These are phyloP conservation scores for Anguilla pacifica DNA, from an alignment of 2,797 vertebrate genomes.

Conservation along the genomic window DNA sequence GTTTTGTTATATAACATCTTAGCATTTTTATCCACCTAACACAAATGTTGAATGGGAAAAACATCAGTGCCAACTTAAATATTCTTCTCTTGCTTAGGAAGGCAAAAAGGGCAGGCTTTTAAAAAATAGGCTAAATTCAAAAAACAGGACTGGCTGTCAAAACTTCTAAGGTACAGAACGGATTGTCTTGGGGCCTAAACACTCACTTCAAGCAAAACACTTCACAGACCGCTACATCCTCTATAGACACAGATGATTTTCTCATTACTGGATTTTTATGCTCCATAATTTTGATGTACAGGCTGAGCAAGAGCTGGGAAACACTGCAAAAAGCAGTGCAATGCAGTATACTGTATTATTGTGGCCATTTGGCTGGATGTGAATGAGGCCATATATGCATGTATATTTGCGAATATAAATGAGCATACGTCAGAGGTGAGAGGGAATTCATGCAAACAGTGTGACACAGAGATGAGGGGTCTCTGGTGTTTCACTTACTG, in stretches of 20 bases:
- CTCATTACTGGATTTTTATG: neutral
- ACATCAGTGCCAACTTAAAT: slow-evolving; percentile 22
- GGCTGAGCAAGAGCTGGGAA: neutral
- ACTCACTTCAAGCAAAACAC: slow-evolving; percentile 1
- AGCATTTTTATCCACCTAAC: neutral
- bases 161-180: neutral
- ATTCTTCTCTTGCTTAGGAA: neutral
- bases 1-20: neutral
- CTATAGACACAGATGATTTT: slow-evolving; percentile 18
- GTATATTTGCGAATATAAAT: slow-evolving; percentile 28
- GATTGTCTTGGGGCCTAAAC: slow-evolving; percentile 10
- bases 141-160: slow-evolving; percentile 16
- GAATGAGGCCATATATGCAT: neutral
- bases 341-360: neutral
- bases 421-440: neutral
- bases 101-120: slow-evolving; percentile 7
- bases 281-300: neutral
- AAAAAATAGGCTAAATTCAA: slow-evolving; percentile 8
- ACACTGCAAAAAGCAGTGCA: neutral
- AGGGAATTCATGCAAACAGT: too few species aligned
- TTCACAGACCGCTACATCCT: neutral
- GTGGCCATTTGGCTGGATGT: neutral
- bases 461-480: neutral
- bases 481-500: slow-evolving; percentile 79
- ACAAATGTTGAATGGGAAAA: slow-evolving; percentile 12